Base-by-base conservation (phyloP, 2,797 vertebrate genomes). In the Enoplosus armatus region DNA sequence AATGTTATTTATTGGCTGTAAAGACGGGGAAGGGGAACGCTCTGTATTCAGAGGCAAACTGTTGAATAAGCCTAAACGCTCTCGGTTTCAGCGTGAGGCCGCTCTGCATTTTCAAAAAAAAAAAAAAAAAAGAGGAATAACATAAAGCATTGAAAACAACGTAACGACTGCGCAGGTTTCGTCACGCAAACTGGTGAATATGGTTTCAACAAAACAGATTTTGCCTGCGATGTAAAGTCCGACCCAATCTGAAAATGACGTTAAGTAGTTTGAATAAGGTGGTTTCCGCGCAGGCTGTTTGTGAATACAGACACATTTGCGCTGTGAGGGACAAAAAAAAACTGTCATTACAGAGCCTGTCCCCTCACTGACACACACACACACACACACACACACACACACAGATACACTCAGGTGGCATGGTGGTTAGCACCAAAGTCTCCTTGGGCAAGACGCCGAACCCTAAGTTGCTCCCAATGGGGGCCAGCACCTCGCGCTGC, bases 71-170 rank as follows among this genome's bases (percentile, higher is more conserved):
- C 69, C 47, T 16, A 54, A 80, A 80, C n/a, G 48, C 65, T 75
- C 62, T 37, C 22, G n/a, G 72, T 83, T n/a, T 88, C 70, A 83
- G 20, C 15, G 43, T 37, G 51, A 79, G 72, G 74, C 45, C 67
- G 71, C 1, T 15, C 26, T 64, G 39, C 27, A 22, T 65, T 67
- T 60, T 41, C 47, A 33, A 33, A 33, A 33, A 33, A 33, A 33
- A 33, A 33, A 33, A 33, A 33, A 53, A 72, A 80, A 47, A 20
- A 48, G 5, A 35, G 27, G 31, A 78, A 29, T 47, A 55, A 77
- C 10, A 62, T 26, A 26, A 63, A 20, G 64, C 33, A 35, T 7
- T 48, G 8, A n/a, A n/a, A n/a, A n/a, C n/a, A n/a, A n/a, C n/a
- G n/a, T n/a, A n/a, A n/a, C n/a, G n/a, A n/a, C n/a, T n/a, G n/a